Conservation (phyloP, 2,797 vertebrate species). For the Crenuchus spilurus region DNA sequence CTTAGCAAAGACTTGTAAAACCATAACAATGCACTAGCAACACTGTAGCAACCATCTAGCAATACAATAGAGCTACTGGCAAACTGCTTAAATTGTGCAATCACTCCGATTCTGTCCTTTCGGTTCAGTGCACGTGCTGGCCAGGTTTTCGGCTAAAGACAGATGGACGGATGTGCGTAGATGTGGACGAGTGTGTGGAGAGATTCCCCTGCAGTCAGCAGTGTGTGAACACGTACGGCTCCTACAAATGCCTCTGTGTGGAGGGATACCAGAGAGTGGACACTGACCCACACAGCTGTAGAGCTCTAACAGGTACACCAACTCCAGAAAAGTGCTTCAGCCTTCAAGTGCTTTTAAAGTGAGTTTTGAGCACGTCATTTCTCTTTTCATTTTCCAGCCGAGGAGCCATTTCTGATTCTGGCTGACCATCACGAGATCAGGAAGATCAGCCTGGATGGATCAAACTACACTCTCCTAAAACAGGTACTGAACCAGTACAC, state of each 20-base stretch:
- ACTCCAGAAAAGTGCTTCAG: neutral
- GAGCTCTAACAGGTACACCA: constrained; percentile 87
- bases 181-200: constrained; percentile 90
- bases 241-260: constrained; percentile 91
- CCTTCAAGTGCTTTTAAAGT: neutral
- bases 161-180: constrained; percentile 92
- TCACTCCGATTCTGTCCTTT: neutral
- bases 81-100: no score
- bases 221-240: constrained; percentile 96
- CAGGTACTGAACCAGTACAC: constrained; percentile 77
- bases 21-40: no score
- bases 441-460: constrained; percentile 95
- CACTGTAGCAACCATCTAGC: no score
- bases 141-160: constrained; percentile 94
- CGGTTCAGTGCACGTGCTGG: constrained; percentile 93
- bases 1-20: no score
- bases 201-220: constrained; percentile 94
- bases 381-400: constrained; percentile 73
- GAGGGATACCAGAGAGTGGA: constrained; percentile 89
- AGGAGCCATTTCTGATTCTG: constrained; percentile 96
- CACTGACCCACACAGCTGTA: constrained; percentile 88
- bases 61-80: no score
- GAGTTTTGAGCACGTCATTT: neutral
- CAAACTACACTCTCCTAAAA: constrained; percentile 97
- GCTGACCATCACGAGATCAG: constrained; percentile 98